Evolutionary conservation across 2,888 invertebrate species (phyloP), one percentile per base, ranked within the genome.

Genomic region (Gastracanthus pulcherrimus): DNA sequence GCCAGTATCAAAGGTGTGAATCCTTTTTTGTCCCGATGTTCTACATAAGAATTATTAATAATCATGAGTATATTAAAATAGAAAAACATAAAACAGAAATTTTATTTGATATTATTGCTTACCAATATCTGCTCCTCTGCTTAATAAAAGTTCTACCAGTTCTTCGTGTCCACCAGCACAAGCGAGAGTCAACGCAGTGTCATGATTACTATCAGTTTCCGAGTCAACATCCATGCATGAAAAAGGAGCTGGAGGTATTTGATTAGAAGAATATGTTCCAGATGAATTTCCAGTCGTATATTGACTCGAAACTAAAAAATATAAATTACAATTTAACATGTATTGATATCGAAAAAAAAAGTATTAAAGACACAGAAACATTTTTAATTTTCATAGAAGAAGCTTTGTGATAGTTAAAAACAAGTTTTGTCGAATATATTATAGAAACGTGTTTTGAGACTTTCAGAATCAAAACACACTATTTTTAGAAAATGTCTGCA

Each of bases 11-110:
- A 93, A 0, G 99, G 99, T 0, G 99, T 99, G 92, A 99, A 99
- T 36, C 99, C 99, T 92, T 99, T 99, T 92, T 99, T 99, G 92
- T 99, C 99, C 38, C 98, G 94, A 92, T 99, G 99, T 92, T 99
- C 99, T 92, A 26, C 7, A 38, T 66, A 66, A 31, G 23, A 64
- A 23, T 13, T 45, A 58, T 58, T 48, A 36, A 45, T 23, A 51
- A 23, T 26, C 5, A 62, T 51, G 26, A 51, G 66, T 66, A 51
- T 31, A 31, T n/a, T 19, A 36, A 41, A 31, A 7, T 23, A 36
- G 2, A 9, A 0, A 23, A 19, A 41, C 66, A 36, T 11, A 26
- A n/a, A 11, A 41, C 16, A 45, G 6, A 51, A 51, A 23, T 51
- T n/a, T n/a, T n/a, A 16, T 11, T 16, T 26, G 7, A 58, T 9